phyloP scores from a whole-genome alignment of 2,113 vertebrate genomes.

The Engystomops pustulosus region DNA sequence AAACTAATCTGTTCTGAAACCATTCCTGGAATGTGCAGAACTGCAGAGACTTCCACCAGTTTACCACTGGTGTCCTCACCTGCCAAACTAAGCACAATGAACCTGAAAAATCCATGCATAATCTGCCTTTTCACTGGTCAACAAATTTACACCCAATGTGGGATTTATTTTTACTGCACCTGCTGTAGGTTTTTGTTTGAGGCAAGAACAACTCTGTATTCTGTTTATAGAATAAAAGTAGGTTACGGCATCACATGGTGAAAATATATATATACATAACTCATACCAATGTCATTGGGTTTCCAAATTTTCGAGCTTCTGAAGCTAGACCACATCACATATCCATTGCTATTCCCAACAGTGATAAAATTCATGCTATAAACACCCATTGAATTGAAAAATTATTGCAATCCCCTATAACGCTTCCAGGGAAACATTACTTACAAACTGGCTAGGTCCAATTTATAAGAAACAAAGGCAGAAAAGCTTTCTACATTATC shows the following conservation, averaged over 20 bases:
- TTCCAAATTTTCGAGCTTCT: too few species aligned
- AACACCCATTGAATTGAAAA: background rate
- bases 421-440: background rate
- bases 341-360: background rate
- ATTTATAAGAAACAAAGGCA: background rate
- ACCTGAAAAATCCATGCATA: background rate
- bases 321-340: background rate
- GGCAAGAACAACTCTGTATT: background rate
- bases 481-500: background rate
- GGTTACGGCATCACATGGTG: background rate
- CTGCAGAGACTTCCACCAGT: background rate
- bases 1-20: constrained; percentile 7
- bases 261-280: background rate
- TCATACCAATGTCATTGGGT: too few species aligned
- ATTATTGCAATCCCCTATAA: background rate
- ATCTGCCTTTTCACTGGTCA: background rate
- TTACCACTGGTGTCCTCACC: background rate
- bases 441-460: background rate
- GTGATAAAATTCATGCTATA: background rate
- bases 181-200: background rate
- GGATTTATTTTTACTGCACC: constrained; percentile 1
- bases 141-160: background rate
- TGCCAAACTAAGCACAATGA: background rate
- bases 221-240: background rate
- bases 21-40: constrained; percentile 49